Evolutionary conservation across 2,888 invertebrate species (phyloP), one percentile per base, ranked within the genome.

Genomic region (Cancer borealis): DNA sequence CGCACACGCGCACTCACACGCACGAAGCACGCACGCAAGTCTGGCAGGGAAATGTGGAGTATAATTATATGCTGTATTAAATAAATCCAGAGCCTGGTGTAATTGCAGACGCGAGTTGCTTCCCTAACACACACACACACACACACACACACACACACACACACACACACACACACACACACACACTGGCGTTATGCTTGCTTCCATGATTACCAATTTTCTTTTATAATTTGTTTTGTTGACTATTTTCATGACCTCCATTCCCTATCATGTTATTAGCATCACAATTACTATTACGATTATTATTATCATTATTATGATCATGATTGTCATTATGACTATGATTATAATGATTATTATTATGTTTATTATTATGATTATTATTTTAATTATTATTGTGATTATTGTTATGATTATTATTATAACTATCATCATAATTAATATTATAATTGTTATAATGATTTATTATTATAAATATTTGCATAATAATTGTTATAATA

Each of bases 111-210:
- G 88, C 88, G 30, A 46, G 46, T 88, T 88, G 46, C 46, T 17
- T 46, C 4, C 88, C 12, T n/a, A 5, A 88, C 88, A 88, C 88
- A 88, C 88, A 88, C 88, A 88, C 88, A 88, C 88, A 88, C 88
- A 88, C 88, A 88, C 88, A 88, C 88, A 88, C 88, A 88, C 88
- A 88, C 88, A 88, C 88, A 88, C 88, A 49, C 90, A 49, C 90
- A 49, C 49, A n/a, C 54, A n/a, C 90, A 30, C 79, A 30, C 79
- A 30, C 79, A 30, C 79, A 30, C 60, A 66, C 60, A 66, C 66
- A 66, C 66, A 66, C 66, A 66, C 66, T n/a, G n/a, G 66, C n/a
- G 66, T n/a, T 66, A n/a, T 66, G 66, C 66, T 66, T 66, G 66
- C 66, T 66, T 66, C 66, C 66, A 21, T 66, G n/a, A 21, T n/a